Conservation (phyloP, 2,888 invertebrate species). For the Schrankia costaestrigalis region DNA sequence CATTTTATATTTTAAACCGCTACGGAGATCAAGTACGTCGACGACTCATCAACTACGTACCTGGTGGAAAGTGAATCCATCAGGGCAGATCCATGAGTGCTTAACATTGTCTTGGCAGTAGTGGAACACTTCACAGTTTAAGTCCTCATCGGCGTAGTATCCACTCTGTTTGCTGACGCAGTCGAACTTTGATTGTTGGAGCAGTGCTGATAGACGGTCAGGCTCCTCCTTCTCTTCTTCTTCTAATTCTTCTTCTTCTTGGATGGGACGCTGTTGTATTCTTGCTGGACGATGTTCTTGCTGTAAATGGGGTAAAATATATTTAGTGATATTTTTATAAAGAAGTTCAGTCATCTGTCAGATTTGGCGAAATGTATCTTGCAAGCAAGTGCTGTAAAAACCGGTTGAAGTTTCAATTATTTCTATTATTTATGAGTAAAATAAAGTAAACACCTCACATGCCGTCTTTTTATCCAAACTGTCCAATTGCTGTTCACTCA, state of each 20-base stretch:
- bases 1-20: too few species aligned
- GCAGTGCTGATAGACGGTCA: slow-evolving; percentile 87
- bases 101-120: slow-evolving; percentile 94
- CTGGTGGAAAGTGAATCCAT: slow-evolving; percentile 93
- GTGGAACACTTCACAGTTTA: slow-evolving; percentile 95
- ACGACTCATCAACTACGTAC: slow-evolving; percentile 71
- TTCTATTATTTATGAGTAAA: too few species aligned
- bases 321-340: background rate
- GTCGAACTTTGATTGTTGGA: slow-evolving; percentile 91
- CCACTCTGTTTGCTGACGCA: slow-evolving; percentile 91
- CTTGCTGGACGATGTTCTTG: slow-evolving; percentile 55
- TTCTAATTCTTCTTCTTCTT: slow-evolving; percentile 78
- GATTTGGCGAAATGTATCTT: too few species aligned
- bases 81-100: slow-evolving; percentile 96
- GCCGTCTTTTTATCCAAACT: too few species aligned
- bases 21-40: too few species aligned
- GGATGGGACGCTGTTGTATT: slow-evolving; percentile 52
- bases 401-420: too few species aligned
- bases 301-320: slow-evolving; percentile 27
- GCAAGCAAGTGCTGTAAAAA: too few species aligned
- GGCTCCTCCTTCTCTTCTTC: slow-evolving; percentile 93
- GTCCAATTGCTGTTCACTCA: too few species aligned
- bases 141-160: slow-evolving; percentile 94
- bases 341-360: too few species aligned
- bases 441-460: too few species aligned